Evolutionary conservation across 2,888 invertebrate genomes (phyloP).

Genomic region (Sinhomidia bicolor): DNA sequence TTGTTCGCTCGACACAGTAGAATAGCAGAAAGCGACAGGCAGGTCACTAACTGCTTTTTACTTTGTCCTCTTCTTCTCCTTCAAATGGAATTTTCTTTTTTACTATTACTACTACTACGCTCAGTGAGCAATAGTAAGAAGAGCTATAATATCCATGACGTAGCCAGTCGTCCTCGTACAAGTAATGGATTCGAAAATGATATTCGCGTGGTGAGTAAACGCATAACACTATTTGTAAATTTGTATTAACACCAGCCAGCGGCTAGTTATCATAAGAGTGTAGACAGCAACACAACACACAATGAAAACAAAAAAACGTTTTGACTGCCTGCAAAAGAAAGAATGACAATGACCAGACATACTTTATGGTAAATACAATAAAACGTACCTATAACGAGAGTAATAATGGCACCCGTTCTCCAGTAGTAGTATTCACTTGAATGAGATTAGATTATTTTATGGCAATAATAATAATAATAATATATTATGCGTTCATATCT

Average conservation of each 20-base stretch:
- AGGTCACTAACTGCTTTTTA: constrained; percentile 71
- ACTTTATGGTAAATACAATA: constrained; percentile 33
- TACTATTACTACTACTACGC: too few relatives aligned
- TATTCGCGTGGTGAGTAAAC: too few relatives aligned
- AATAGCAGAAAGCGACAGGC: constrained; percentile 35
- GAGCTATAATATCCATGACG: neutral
- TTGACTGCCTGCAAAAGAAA: constrained; percentile 2
- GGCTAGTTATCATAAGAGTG: neutral
- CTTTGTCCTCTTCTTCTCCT: constrained; percentile 71
- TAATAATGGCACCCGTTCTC: constrained; percentile 18
- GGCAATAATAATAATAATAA: neutral
- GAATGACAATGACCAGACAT: constrained; percentile 10
- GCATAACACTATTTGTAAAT: neutral
- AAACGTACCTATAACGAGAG: too few relatives aligned
- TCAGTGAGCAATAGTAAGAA: neutral
- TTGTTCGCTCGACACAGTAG: neutral
- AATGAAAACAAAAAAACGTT: neutral
- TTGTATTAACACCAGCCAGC: neutral
- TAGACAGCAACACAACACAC: neutral
- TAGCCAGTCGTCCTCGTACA: too few relatives aligned
- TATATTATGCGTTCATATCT: neutral
- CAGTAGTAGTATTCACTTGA: neutral
- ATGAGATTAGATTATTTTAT: neutral
- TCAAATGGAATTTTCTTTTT: constrained; percentile 43
- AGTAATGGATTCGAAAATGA: too few relatives aligned